Conservation (phyloP, 2,113 vertebrate species). For the Triplophysa tibetana region DNA sequence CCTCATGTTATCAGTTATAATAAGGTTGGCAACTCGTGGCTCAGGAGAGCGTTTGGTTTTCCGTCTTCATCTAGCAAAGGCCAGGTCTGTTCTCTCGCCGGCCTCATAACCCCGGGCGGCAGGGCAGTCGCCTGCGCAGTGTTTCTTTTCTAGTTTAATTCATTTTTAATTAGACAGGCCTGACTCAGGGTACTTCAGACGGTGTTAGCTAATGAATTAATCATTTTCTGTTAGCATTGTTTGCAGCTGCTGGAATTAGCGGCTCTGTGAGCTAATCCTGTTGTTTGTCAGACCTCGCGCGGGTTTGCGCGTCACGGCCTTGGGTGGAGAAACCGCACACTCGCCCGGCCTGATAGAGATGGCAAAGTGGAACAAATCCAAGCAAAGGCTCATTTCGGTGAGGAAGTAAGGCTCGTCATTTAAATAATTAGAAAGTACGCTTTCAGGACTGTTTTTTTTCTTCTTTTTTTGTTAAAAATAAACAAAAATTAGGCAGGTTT, state of each 20-base stretch:
- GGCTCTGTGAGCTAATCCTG: conserved; percentile 27
- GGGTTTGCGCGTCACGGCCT: conserved; percentile 48
- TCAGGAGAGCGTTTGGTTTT: conserved; percentile 31
- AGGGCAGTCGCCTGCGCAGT: background rate
- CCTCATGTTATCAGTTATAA: conserved; percentile 55
- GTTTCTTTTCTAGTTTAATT: conserved; percentile 34
- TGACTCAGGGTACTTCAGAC: conserved; percentile 55
- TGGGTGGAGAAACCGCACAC: conserved; percentile 32
- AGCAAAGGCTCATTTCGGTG: background rate
- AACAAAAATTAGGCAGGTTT: too few relatives aligned
- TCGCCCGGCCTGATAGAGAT: background rate
- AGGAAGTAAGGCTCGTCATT: background rate
- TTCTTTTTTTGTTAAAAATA: too few relatives aligned
- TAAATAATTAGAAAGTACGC: conserved; percentile 3
- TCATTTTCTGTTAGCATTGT: conserved; percentile 56
- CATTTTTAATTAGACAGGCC: conserved; percentile 57
- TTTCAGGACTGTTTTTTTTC: background rate
- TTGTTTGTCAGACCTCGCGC: conserved; percentile 34
- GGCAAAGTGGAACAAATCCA: conserved; percentile 18
- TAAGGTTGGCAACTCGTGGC: conserved; percentile 36
- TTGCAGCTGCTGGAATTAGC: conserved; percentile 41
- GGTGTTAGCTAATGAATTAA: conserved; percentile 58
- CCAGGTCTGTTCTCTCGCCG: conserved; percentile 1
- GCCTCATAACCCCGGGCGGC: background rate
- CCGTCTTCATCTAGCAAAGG: background rate